Evolutionary conservation across 2,113 vertebrate species (phyloP), one percentile per base, ranked within the genome.

Genomic region (Xenus cinereus): DNA sequence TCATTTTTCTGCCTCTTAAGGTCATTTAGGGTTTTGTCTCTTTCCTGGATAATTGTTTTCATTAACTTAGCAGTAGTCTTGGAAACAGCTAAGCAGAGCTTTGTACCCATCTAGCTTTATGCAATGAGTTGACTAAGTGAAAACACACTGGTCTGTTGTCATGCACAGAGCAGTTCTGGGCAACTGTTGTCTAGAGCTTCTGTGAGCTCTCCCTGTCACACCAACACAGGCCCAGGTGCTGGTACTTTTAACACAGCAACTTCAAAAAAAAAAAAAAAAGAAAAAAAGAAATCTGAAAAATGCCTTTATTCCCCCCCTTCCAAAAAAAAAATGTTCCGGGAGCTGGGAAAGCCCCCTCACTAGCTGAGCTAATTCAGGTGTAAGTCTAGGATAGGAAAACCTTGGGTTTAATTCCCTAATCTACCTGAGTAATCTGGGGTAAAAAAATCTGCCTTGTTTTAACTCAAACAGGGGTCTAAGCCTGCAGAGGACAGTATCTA

Each of bases 61-160:
- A 63, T 91, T 83, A 91, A 87, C 59, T 83, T 26, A 89, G 15
- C 54, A 54, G 84, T 91, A 95, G 95, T 74, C 95, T 89, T 91
- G 67, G 93, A 96, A 94, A 94, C 88, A 86, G 57, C 63, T 76
- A 57, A 83, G 57, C 39, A 88, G 82, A 83, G 71, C 4, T 77
- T 96, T 79, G 19, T 69, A 56, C 17, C 48, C 50, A 41, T 66
- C 59, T 50, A 62, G 37, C 41, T 89, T 75, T 27, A 48, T 57
- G 57, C 66, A 76, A 64, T 69, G 81, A 68, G 35, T 57, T 87
- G 71, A 79, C 45, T 39, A 76, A 85, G 41, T 46, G 8, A 93
- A 93, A 87, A 91, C 64, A 78, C 8, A 9, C 35, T 57, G 30
- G 10, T 72, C 24, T 87, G 41, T 79, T 91, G 51, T 50, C 57